A percentile compares a stretch with the other conserved stretches of the same genome.
Evolutionary conservation across 2,797 vertebrate genomes (phyloP).

Genomic region (Micrastur ruficollis): DNA sequence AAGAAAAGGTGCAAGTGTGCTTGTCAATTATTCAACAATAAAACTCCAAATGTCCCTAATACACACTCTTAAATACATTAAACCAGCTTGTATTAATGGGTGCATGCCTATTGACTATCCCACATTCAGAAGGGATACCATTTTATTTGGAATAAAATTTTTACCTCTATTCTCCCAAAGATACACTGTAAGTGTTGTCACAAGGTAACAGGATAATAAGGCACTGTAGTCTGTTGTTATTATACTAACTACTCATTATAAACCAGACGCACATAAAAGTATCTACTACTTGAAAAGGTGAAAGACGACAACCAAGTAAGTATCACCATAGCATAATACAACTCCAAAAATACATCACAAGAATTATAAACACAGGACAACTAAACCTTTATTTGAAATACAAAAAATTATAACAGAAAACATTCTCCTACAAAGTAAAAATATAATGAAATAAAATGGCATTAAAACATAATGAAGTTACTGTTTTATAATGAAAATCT

Average conservation of each 20-base stretch:
- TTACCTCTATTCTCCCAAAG: constrained; percentile 50
- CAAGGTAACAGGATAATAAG: constrained; percentile 67
- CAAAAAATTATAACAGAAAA: constrained; percentile 35
- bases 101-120: background rate
- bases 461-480: constrained; percentile 57
- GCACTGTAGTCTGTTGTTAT: constrained; percentile 52
- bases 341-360: background rate
- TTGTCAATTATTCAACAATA: background rate
- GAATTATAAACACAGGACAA: background rate
- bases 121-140: constrained; percentile 20
- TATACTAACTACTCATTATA: constrained; percentile 67
- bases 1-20: background rate
- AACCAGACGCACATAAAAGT: constrained; percentile 38
- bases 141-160: constrained; percentile 33
- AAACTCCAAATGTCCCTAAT: background rate
- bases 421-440: constrained; percentile 33
- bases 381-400: constrained; percentile 36
- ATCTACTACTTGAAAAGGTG: constrained; percentile 47
- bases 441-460: constrained; percentile 48
- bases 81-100: background rate
- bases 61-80: background rate
- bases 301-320: constrained; percentile 54
- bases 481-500: constrained; percentile 73
- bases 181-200: constrained; percentile 47
- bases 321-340: constrained; percentile 16